phyloP scores from a whole-genome alignment of 2,888 invertebrate species.

The Chrysotoxum bicinctum region DNA sequence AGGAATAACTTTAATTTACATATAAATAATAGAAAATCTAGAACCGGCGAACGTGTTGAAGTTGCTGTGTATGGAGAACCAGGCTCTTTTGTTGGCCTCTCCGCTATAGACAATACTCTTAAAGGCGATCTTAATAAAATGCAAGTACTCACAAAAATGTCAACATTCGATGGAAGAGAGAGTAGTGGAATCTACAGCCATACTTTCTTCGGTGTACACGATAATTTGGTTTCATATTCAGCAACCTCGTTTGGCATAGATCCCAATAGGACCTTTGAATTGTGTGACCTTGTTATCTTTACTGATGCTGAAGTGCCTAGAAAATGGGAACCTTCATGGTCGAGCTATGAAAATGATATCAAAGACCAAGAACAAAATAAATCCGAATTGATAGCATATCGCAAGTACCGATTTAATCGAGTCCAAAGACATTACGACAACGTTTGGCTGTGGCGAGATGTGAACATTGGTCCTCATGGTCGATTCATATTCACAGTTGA shows the following conservation, averaged over 20 bases:
- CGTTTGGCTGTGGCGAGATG: slow-evolving; percentile 95
- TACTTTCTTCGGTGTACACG: slow-evolving; percentile 89
- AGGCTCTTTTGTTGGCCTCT: slow-evolving; percentile 94
- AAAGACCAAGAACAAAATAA: slow-evolving; percentile 83
- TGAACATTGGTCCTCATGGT: slow-evolving; percentile 93
- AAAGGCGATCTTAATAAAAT: slow-evolving; percentile 91
- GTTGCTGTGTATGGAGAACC: slow-evolving; percentile 95
- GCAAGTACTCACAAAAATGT: slow-evolving; percentile 91
- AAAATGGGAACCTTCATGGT: slow-evolving; percentile 88
- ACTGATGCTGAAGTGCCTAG: slow-evolving; percentile 91
- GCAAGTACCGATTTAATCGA: slow-evolving; percentile 89
- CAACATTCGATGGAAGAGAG: slow-evolving; percentile 89
- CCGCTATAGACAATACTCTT: slow-evolving; percentile 91
- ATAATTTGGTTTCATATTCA: slow-evolving; percentile 90
- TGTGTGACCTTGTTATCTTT: slow-evolving; percentile 91
- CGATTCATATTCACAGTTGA: slow-evolving; percentile 90
- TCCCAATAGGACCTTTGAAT: slow-evolving; percentile 94
- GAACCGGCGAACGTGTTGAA: slow-evolving; percentile 94
- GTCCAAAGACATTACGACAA: slow-evolving; percentile 94
- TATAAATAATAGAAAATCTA: slow-evolving; percentile 94
- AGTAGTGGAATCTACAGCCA: slow-evolving; percentile 90
- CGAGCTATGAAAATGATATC: slow-evolving; percentile 86
- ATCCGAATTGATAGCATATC: slow-evolving; percentile 86
- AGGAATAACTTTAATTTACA: slow-evolving; percentile 91
- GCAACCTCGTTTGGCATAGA: slow-evolving; percentile 94